Evolutionary conservation across 2,888 invertebrate genomes (phyloP), one percentile per base, ranked within the genome.

Genomic region (Synergus japonicus): DNA sequence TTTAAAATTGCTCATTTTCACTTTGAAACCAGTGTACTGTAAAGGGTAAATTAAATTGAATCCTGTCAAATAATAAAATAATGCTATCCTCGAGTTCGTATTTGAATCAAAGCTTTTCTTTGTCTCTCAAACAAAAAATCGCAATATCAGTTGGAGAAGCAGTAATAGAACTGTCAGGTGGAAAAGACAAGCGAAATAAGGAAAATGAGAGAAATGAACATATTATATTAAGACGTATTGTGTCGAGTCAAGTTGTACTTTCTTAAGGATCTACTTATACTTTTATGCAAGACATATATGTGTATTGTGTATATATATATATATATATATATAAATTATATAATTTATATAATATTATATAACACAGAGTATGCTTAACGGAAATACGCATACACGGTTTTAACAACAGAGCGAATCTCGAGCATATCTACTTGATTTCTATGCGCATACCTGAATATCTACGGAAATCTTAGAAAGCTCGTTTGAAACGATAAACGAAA

Each of bases 361-460:
- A 49, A 46, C 15, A 49, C 15, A 12, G 15, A 46, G 44, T 49
- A 37, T 5, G 54, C 29, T 54, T 41, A 73, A 73, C 69, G 15
- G 13, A 73, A 73, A 49, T 29, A 29, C 22, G 22, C 22, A 29
- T 1, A 29, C n/a, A 15, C 54, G 29, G 22, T 69, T 69, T 69
- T 37, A 69, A 69, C 37, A 69, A 69, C 12, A n/a, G 15, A 73
- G 29, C 10, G 73, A 54, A 73, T 54, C 15, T 73, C 29, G 8
- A 22, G 49, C n/a, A 54, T 37, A 9, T 73, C 54, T 29, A 29
- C 73, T 54, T 54, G 54, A 54, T 73, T 73, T 54, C 73, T 29
- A 73, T 54, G 73, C 37, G 49, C 29, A 73, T 73, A 54, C 29
- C 29, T 54, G 73, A 73, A 54, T 37, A 54, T 37, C 22, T 46